A percentile compares a stretch with the other conserved stretches of the same genome.
These are phyloP conservation scores for Agrypnia vestita DNA, from an alignment of 1,140 invertebrate genomes.

Conservation along the genomic window DNA sequence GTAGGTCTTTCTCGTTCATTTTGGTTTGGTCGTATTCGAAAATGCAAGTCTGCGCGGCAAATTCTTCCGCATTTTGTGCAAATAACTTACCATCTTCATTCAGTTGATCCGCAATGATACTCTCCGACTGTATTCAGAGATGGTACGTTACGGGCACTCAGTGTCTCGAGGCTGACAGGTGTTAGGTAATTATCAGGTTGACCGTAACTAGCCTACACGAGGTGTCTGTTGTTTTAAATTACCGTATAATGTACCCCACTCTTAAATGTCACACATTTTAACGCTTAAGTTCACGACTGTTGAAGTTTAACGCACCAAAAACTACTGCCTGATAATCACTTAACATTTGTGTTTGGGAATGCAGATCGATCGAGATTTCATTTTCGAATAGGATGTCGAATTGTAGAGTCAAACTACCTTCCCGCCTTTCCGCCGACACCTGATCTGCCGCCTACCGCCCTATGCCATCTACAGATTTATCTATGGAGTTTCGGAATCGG, in stretches of 20 bases:
- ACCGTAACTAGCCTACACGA: background rate
- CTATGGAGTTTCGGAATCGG: slow-evolving; percentile 59
- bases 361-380: slow-evolving; percentile 32
- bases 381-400: slow-evolving; percentile 39
- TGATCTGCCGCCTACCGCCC: slow-evolving; percentile 53
- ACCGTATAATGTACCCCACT: background rate
- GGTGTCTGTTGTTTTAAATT: background rate
- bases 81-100: background rate
- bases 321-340: slow-evolving; percentile 36
- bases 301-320: slow-evolving; percentile 3
- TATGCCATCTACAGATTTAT: slow-evolving; percentile 54
- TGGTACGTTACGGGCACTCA: slow-evolving; percentile 20
- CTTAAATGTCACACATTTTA: background rate
- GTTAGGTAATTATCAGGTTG: slow-evolving; percentile 37
- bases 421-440: slow-evolving; percentile 43
- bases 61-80: slow-evolving; percentile 8
- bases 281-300: background rate
- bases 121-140: background rate
- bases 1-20: slow-evolving; percentile 20
- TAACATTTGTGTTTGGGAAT: slow-evolving; percentile 30
- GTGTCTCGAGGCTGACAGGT: slow-evolving; percentile 18
- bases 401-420: slow-evolving; percentile 21
- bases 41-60: slow-evolving; percentile 13
- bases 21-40: slow-evolving; percentile 33
- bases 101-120: background rate